Conservation (phyloP, 2,888 invertebrate genomes). For the Ashinkailepas kermadecensis region DNA sequence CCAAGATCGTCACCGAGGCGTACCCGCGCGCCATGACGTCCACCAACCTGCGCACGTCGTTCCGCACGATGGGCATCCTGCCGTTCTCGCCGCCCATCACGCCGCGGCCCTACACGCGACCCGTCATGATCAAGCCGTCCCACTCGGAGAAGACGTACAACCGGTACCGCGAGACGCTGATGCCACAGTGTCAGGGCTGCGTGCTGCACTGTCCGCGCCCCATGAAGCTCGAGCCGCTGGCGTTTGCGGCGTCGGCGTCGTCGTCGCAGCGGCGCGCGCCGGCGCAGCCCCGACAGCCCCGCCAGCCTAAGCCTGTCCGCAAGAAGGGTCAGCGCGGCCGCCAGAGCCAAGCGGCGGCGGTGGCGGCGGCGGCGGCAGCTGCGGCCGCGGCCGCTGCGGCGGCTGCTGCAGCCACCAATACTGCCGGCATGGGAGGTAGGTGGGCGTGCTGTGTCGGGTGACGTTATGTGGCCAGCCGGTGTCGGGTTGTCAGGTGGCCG, state of each 20-base stretch:
- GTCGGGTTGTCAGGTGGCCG: too few species aligned
- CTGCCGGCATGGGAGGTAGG: conserved; percentile 14
- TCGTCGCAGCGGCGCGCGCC: background rate
- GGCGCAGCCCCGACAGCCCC: background rate
- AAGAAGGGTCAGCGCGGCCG: conserved; percentile 18
- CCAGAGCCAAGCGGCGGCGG: conserved; percentile 4
- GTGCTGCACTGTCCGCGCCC: conserved; percentile 16
- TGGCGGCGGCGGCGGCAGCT: conserved; percentile 15
- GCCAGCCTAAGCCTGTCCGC: background rate
- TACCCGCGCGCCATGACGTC: conserved; percentile 23
- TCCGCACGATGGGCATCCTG: conserved; percentile 22
- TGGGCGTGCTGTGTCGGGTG: background rate
- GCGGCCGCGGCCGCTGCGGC: background rate
- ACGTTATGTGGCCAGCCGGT: too few species aligned
- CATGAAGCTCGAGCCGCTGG: conserved; percentile 19
- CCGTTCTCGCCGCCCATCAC: conserved; percentile 19
- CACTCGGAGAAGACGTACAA: conserved; percentile 17
- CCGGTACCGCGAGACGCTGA: conserved; percentile 13
- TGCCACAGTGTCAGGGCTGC: conserved; percentile 21
- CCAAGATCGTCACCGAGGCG: conserved; percentile 21
- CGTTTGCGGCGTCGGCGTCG: background rate
- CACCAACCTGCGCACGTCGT: conserved; percentile 15
- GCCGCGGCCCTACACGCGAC: conserved; percentile 18
- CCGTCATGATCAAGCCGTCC: conserved; percentile 12
- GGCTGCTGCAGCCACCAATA: conserved; percentile 2